Evolutionary conservation across 64 coral and sea anemone genomes (phyloP), one percentile per base, ranked within the genome.

Genomic region (Pocillopora verrucosa): DNA sequence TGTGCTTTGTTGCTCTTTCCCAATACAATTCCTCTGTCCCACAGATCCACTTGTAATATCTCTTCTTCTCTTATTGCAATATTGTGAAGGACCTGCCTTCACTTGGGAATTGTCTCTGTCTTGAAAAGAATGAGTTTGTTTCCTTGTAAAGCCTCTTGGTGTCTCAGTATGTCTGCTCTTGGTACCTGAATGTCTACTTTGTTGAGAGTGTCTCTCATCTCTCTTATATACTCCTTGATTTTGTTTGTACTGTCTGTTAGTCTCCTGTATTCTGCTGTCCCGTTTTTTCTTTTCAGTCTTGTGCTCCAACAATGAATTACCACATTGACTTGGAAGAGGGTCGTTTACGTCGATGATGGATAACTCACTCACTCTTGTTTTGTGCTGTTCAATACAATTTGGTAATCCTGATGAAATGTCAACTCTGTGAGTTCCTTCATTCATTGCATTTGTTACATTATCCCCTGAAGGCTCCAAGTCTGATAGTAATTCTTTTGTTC

Each of bases 331-430:
- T 24, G 79, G 79, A 36, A 63, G 58, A 13, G 82, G 82, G 12
- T 85, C 82, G 25, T 85, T 85, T 12, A 85, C 65, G 22, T 85
- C 65, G 30, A 85, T 85, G 25, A 85, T 26, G 70, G 82, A 85
- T 38, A 85, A 72, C 57, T 85, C 82, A 85, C 82, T 85, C 11
- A 85, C 82, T 67, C 82, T 67, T 2, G 82, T 85, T 41, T 72
- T 69, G 65, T 11, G 63, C 38, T 85, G 82, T 72, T 72, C 9
- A 25, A 56, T 13, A 25, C 10, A 19, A 57, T 85, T 63, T 65
- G 63, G 30, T 61, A 30, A 65, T 36, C 19, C 51, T 13, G 77
- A 79, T 26, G 77, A 79, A 19, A 12, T 10, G 56, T 22, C 60
- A 61, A 60, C 78, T 60, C 78, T 19, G 19, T 84, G 80, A 64